Percentiles rank a stretch among this genome's conserved stretches.
Evolutionary conservation across 2,797 vertebrate species (phyloP).

Genomic region (Anguilla pacifica): DNA sequence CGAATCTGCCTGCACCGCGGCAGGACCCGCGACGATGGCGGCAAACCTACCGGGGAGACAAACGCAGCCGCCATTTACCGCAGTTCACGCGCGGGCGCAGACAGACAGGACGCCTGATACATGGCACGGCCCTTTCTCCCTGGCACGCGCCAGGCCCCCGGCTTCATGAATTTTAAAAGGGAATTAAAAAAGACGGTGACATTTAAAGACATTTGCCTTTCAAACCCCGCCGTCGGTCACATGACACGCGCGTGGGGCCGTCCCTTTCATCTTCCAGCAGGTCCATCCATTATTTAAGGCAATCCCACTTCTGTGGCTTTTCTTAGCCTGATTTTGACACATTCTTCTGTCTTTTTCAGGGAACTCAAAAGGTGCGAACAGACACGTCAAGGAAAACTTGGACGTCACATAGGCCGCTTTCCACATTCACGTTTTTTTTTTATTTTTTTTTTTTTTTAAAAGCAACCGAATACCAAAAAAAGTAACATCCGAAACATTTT

Average conservation of each 20-base stretch:
- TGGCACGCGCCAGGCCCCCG: neutral
- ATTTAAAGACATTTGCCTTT: conserved; percentile 18
- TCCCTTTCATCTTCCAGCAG: conserved; percentile 4
- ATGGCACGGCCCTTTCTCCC: neutral
- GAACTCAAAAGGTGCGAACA: neutral
- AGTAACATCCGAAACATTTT: neutral
- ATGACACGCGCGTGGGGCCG: neutral
- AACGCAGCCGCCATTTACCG: neutral
- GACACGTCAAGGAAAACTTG: neutral
- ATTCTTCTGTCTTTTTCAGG: neutral
- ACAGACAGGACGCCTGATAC: too few species aligned
- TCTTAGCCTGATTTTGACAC: neutral
- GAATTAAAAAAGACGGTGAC: neutral
- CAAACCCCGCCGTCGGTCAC: conserved; percentile 10
- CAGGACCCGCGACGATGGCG: neutral
- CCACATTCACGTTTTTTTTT: neutral
- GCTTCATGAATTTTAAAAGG: conserved; percentile 17
- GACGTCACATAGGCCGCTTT: neutral
- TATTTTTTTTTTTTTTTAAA: neutral
- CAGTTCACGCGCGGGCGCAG: neutral
- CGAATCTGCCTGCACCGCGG: neutral
- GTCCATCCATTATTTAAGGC: neutral
- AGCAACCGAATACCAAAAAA: neutral
- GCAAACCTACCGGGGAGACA: neutral
- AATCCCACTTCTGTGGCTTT: neutral